Percentiles rank a stretch among this genome's conserved stretches.
Conservation (phyloP, 2,888 invertebrate species). For the Nomada flava region DNA sequence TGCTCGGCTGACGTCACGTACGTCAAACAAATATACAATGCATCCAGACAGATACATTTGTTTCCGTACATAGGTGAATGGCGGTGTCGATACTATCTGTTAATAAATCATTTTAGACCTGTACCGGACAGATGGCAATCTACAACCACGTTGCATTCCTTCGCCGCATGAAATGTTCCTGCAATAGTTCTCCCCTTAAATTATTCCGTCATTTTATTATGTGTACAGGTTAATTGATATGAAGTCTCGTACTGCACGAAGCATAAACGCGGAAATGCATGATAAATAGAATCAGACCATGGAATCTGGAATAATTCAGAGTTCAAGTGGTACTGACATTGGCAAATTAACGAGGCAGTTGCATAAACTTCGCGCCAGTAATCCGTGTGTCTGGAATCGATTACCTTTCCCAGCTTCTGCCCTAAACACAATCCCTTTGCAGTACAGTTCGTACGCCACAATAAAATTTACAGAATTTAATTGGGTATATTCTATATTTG, state of each 20-base stretch:
- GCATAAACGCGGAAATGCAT: constrained; percentile 50
- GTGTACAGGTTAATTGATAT: not conserved
- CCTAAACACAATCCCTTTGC: constrained; percentile 35
- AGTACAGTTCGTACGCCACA: constrained; percentile 14
- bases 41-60: constrained; percentile 17
- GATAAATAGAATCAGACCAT: constrained; percentile 40
- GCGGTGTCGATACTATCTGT: constrained; percentile 66
- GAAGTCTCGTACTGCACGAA: constrained; percentile 11
- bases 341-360: constrained; percentile 62
- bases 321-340: constrained; percentile 58
- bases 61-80: constrained; percentile 28
- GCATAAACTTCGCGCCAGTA: constrained; percentile 65
- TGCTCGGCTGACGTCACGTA: constrained; percentile 63
- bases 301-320: constrained; percentile 59
- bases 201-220: constrained; percentile 11
- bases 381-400: constrained; percentile 65
- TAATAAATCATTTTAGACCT: constrained; percentile 73
- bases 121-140: not conserved
- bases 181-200: not conserved
- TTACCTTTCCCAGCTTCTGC: constrained; percentile 44
- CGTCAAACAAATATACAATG: constrained; percentile 45
- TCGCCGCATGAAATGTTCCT: not conserved
- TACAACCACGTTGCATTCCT: not conserved
- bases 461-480: constrained; percentile 20
- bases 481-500: not conserved